Evolutionary conservation across 2,113 vertebrate genomes (phyloP), one percentile per base, ranked within the genome.

Genomic region (Epinephelus lanceolatus): DNA sequence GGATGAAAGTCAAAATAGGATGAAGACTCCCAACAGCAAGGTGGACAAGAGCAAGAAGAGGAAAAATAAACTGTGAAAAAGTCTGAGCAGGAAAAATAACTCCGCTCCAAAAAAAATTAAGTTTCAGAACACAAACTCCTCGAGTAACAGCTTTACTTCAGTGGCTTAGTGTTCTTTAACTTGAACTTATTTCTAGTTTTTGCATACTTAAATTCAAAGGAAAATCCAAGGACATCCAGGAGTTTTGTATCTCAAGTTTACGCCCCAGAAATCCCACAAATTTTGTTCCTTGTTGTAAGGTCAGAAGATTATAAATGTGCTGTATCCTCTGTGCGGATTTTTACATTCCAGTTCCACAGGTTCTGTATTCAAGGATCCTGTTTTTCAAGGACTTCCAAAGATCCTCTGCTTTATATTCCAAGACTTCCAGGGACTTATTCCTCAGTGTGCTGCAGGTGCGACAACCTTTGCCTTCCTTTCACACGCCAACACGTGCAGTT

Each of bases 381-480:
- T 45, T 45, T 45, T 9, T 45, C 42, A 45, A 45, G 42, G 42
- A 45, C 8, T 10, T 70, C 55, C 57, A 52, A 56, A 21, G n/a
- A 1, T n/a, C 49, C 23, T 74, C 57, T 23, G 17, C 68, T 14
- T 56, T 47, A n/a, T 74, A 55, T 49, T 78, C 30, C 67, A n/a
- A 33, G 45, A 59, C 42, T 23, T 63, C 23, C 51, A 19, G 18
- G 71, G 47, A 23, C 30, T 47, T 52, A 6, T 45, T 33, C 18
- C 15, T 49, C 47, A 15, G 47, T 17, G 49, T 51, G 49, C 5
- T 51, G 15, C 71, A 72, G 71, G 55, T 76, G 67, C 4, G 52
- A 45, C 9, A 42, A 85, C 59, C 75, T 82, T 59, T 76, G 51
- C 3, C 65, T 75, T 86, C 68, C 67, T 75, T 49, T 83, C 76